phyloP scores from a whole-genome alignment of 2,888 invertebrate species.

The Phalera bucephala region DNA sequence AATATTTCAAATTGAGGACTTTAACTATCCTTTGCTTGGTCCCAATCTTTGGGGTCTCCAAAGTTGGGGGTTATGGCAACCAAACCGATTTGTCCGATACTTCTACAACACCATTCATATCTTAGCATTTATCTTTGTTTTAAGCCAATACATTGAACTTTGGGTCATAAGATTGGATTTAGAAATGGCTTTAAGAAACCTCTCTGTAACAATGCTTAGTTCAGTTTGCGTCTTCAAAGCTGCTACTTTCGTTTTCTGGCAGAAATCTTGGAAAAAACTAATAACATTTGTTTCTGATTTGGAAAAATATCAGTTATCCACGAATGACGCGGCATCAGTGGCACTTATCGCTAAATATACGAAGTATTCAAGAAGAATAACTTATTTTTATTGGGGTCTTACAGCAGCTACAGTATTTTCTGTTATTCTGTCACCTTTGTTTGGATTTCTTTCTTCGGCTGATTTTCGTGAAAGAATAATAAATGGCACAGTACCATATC shows the following conservation, averaged over 20 bases:
- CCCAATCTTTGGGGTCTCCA: constrained; percentile 52
- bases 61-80: constrained; percentile 57
- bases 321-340: constrained; percentile 40
- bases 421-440: constrained; percentile 57
- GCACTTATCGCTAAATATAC: constrained; percentile 46
- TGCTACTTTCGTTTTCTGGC: constrained; percentile 55
- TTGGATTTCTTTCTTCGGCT: constrained; percentile 43
- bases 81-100: constrained; percentile 22
- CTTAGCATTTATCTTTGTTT: too few species aligned
- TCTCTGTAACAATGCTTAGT: constrained; percentile 64
- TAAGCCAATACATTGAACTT: constrained; percentile 64
- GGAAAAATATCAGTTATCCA: constrained; percentile 47
- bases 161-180: constrained; percentile 53
- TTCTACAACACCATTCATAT: constrained; percentile 47
- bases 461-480: constrained; percentile 32
- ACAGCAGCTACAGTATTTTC: constrained; percentile 55
- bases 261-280: constrained; percentile 52
- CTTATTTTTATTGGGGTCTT: constrained; percentile 59
- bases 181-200: constrained; percentile 55
- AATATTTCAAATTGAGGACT: constrained; percentile 32
- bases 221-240: constrained; percentile 61
- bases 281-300: constrained; percentile 53
- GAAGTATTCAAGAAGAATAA: constrained; percentile 57
- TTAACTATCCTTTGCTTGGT: constrained; percentile 45
- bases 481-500: constrained; percentile 51